phyloP scores from a whole-genome alignment of 2,888 invertebrate species.

The Pachliopta kotzebuea region DNA sequence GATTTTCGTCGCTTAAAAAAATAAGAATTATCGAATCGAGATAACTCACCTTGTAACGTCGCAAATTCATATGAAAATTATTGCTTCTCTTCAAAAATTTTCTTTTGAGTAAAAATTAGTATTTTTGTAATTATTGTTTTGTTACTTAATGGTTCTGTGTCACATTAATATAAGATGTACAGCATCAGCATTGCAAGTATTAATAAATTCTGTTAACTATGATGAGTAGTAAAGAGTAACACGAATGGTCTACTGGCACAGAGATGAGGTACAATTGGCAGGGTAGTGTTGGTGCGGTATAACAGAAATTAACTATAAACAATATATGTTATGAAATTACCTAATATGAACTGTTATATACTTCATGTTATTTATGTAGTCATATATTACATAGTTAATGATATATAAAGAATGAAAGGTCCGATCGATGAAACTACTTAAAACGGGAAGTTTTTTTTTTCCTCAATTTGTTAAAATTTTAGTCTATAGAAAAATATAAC shows the following conservation, averaged over 20 bases:
- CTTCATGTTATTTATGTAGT: neutral
- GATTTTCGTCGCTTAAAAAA: neutral
- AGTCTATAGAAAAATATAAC: neutral
- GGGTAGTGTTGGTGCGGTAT: constrained; percentile 57
- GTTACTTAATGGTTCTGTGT: neutral
- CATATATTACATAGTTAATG: neutral
- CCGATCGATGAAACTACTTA: neutral
- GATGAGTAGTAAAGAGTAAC: neutral
- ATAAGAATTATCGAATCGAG: constrained; percentile 17
- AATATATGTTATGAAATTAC: constrained; percentile 1
- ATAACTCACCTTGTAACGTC: neutral
- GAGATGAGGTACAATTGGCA: constrained; percentile 37
- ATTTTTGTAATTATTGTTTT: neutral
- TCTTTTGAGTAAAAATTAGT: neutral
- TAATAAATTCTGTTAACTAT: constrained; percentile 4
- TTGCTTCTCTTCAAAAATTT: constrained; percentile 1
- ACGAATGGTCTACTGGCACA: constrained; percentile 21
- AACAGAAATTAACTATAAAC: constrained; percentile 18
- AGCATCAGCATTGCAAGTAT: neutral
- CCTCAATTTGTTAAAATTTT: neutral
- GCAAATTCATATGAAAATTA: neutral
- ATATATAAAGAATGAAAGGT: neutral
- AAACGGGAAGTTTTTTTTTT: neutral
- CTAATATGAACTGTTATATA: neutral
- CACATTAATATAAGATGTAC: neutral